Conservation (phyloP, 2,888 invertebrate species). For the Plagodis pulveraria region DNA sequence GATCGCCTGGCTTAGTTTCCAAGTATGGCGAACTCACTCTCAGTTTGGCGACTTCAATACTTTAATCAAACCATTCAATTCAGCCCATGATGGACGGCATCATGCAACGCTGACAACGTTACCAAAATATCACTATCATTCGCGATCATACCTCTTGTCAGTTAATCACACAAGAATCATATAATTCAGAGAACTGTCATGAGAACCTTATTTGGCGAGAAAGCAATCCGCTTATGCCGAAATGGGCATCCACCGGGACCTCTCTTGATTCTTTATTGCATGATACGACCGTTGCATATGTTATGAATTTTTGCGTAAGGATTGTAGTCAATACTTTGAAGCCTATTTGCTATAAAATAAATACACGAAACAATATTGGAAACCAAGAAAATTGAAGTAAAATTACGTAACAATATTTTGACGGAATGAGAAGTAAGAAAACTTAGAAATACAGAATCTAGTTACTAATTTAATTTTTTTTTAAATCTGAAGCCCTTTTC, state of each 20-base stretch:
- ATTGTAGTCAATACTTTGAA: no score
- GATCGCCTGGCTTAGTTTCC: slow-evolving; percentile 39
- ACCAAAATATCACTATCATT: slow-evolving; percentile 63
- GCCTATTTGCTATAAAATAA: no score
- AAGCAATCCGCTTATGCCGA: slow-evolving; percentile 79
- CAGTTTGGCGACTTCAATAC: slow-evolving; percentile 67
- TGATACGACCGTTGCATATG: slow-evolving; percentile 55
- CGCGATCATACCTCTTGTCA: slow-evolving; percentile 69
- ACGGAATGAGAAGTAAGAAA: no score
- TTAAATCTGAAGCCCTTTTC: no score
- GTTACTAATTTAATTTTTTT: no score
- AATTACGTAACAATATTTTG: no score
- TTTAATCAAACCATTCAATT: slow-evolving; percentile 66
- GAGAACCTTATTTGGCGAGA: slow-evolving; percentile 81
- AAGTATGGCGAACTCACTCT: slow-evolving; percentile 47
- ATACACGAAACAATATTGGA: no score
- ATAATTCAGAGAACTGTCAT: slow-evolving; percentile 80
- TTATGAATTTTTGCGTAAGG: slow-evolving; percentile 42
- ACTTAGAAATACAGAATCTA: no score
- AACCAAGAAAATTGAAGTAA: no score
- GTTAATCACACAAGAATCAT: slow-evolving; percentile 68
- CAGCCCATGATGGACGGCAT: slow-evolving; percentile 57
- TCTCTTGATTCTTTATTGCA: slow-evolving; percentile 75
- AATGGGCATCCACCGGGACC: slow-evolving; percentile 72
- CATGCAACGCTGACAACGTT: slow-evolving; percentile 58